Base-by-base conservation (phyloP, 2,113 vertebrate species). In the Crypturellus undulatus region DNA sequence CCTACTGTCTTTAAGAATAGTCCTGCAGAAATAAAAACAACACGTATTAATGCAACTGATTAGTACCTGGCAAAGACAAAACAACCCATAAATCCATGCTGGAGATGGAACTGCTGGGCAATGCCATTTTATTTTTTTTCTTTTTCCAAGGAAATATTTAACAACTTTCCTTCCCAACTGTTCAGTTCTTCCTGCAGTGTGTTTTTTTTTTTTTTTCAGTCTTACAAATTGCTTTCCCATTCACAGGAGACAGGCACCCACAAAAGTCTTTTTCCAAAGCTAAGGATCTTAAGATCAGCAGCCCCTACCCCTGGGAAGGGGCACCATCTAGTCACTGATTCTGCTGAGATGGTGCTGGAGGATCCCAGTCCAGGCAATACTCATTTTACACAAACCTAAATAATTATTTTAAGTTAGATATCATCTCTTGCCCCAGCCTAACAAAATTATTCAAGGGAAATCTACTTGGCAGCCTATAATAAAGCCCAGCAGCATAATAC, bases 1-100 rank as follows among this genome's bases (percentile, higher is more conserved):
- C 20, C 98, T 97, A 59, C 99, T 99, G 98, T 99, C 99, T 93
- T 98, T 99, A 70, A 99, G 98, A 84, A 99, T 98, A 12, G 97
- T 99, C 99, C 99, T 99, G 96, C 30, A 59, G 90, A 89, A 92
- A 95, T 7, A 86, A 90, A 92, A 92, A 72, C 32, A 32, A 32
- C 3, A 84, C 1, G n/a, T 18, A 18, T 96, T 62, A 59, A 14
- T 18, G 63, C 51, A 67, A 72, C 6, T 32, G 51, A 40, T 30
- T 4, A 64, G 26, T 20, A 56, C 64, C 67, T 28, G 77, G 34
- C 40, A 89, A 87, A 92, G 71, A 34, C 38, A 94, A 79, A 84
- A 8, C 12, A 18, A 68, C 1, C 42, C 63, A 30, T 12, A 90
- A 87, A 76, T 6, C 10, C 17, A 25, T 40, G 58, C 0, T 26